Evolutionary conservation across 2,113 vertebrate species (phyloP), one percentile per base, ranked within the genome.

Genomic region (Boulengeromyrus knoepffleri): DNA sequence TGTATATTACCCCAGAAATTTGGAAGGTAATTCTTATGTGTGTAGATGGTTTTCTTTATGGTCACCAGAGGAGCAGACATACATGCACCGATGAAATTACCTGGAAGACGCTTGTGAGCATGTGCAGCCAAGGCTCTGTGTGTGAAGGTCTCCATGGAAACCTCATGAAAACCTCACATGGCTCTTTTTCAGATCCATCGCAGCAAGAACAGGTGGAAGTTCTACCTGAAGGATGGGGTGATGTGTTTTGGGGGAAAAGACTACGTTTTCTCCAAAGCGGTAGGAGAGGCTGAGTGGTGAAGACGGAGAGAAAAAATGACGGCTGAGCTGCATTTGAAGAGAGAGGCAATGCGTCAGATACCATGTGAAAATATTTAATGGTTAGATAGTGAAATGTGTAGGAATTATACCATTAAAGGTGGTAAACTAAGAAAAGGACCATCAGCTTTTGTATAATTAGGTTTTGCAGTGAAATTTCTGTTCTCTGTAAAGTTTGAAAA

Each of bases 191-290:
- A 99, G 98, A 98, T 99, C 94, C 98, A 99, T 92, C 97, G 98
- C 94, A 98, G 96, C 91, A 99, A 99, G 95, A 99, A 99, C 95
- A 98, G 97, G 90, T 99, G 98, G 98, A 99, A 99, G 94, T 99
- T 99, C 94, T 98, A 95, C 93, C 94, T 99, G 94, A 99, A 98
- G 94, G 97, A 99, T 80, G 99, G 98, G 50, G 96, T 99, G 90
- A 98, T 99, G 97, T 97, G 96, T 92, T 97, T 98, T 56, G 94
- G 95, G 31, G 97, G 98, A 80, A 98, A 97, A 93, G 99, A 99
- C 92, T 97, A 99, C 42, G 97, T 99, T 86, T 99, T 99, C 94
- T 97, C 98, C 45, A 99, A 99, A 96, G 98, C 98, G 21, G 92
- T 97, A 50, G 98, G 99, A 89, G 98, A 99, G 93, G 99, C 98